Conservation (phyloP, 2,888 invertebrate genomes). For the Octonoba sinensis region DNA sequence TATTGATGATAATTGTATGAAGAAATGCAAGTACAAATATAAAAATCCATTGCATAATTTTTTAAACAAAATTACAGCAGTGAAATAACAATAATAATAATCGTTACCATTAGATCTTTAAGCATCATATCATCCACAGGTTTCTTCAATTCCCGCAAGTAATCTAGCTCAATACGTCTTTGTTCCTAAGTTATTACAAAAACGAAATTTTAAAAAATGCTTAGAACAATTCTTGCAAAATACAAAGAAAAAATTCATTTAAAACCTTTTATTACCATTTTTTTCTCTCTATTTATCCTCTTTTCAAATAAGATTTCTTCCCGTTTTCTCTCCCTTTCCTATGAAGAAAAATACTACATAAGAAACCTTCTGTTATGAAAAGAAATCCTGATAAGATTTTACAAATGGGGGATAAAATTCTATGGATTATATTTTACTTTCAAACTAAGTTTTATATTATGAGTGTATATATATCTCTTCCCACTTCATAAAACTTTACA, state of each 20-base stretch:
- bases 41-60: no score
- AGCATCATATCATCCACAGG: slow-evolving; percentile 93
- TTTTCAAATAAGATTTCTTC: slow-evolving; percentile 87
- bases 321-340: slow-evolving; percentile 77
- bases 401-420: no score
- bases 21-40: no score
- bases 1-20: no score
- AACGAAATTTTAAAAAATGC: not conserved
- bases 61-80: no score
- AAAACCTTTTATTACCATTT: slow-evolving; percentile 73
- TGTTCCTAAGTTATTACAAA: slow-evolving; percentile 74
- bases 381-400: no score
- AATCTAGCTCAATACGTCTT: slow-evolving; percentile 78
- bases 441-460: no score
- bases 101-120: slow-evolving; percentile 72
- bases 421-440: no score
- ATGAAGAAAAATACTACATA: not conserved
- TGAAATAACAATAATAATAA: no score
- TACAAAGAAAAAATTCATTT: not conserved
- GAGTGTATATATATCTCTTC: no score
- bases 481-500: no score
- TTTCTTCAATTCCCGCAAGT: slow-evolving; percentile 82
- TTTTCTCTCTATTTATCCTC: slow-evolving; percentile 77
- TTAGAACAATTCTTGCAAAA: not conserved
- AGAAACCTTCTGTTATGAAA: not conserved